Percentiles rank a stretch among this genome's conserved stretches.
Evolutionary conservation across 2,888 invertebrate species (phyloP).

Genomic region (Baronia brevicornis): DNA sequence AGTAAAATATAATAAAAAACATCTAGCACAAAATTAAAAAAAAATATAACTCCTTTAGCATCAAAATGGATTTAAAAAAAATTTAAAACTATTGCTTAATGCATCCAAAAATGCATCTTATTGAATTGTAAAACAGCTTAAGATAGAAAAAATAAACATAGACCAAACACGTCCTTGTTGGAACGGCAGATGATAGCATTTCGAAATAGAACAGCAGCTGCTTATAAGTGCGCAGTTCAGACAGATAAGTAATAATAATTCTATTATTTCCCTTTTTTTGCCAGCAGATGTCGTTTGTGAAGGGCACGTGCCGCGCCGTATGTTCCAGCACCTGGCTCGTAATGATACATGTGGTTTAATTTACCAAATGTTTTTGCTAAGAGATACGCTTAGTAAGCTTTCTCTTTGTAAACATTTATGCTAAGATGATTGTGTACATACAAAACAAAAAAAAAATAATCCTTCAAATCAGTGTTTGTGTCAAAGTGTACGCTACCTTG

Average conservation of each 20-base stretch:
- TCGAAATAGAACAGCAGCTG: constrained; percentile 47
- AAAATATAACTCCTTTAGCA: too few species aligned
- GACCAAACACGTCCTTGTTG: constrained; percentile 9
- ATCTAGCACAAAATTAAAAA: too few species aligned
- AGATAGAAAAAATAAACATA: constrained; percentile 7
- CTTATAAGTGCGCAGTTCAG: constrained; percentile 44
- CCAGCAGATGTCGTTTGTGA: constrained; percentile 50
- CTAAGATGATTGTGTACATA: constrained; percentile 1
- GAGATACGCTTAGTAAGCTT: constrained; percentile 17
- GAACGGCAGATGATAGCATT: constrained; percentile 25
- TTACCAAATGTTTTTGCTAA: constrained; percentile 31
- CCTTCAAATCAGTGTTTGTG: background rate
- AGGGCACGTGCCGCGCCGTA: constrained; percentile 55
- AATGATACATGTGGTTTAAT: constrained; percentile 44
- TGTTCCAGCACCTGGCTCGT: constrained; percentile 54
- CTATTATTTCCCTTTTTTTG: constrained; percentile 40
- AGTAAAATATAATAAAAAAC: too few species aligned
- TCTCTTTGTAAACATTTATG: constrained; percentile 9
- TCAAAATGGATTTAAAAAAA: too few species aligned
- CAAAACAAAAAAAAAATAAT: background rate
- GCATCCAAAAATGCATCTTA: constrained; percentile 3
- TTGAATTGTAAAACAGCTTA: background rate
- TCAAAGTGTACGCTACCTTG: too few species aligned
- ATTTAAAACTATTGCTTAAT: too few species aligned
- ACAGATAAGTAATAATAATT: constrained; percentile 43